phyloP scores from a whole-genome alignment of 2,888 invertebrate species.

The Mongoloraphidia duomilia region DNA sequence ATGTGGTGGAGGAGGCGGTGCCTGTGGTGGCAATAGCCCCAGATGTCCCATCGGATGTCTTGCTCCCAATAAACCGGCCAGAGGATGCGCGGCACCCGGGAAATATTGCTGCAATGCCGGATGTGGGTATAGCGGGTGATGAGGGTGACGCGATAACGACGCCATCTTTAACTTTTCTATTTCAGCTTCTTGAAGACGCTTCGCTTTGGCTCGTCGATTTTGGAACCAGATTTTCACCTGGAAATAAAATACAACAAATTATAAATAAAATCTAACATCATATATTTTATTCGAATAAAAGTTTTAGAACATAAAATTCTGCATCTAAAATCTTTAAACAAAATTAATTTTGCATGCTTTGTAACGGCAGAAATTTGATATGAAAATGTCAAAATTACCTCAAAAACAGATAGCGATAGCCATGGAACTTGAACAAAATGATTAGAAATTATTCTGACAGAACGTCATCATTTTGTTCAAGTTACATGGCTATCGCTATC shows the following conservation, averaged over 20 bases:
- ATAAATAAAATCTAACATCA: background rate
- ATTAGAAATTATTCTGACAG: too few species aligned
- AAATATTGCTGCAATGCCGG: slow-evolving; percentile 48
- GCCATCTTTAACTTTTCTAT: slow-evolving; percentile 89
- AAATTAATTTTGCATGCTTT: too few species aligned
- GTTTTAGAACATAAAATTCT: too few species aligned
- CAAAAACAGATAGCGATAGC: too few species aligned
- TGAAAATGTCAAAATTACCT: too few species aligned
- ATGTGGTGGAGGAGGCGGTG: slow-evolving; percentile 32
- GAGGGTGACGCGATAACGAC: slow-evolving; percentile 45
- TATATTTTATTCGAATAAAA: slow-evolving; percentile 5
- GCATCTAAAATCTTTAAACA: too few species aligned
- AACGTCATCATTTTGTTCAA: too few species aligned
- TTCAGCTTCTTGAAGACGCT: slow-evolving; percentile 94
- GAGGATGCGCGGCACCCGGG: slow-evolving; percentile 39
- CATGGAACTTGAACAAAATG: too few species aligned
- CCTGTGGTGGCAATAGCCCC: slow-evolving; percentile 32
- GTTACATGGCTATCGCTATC: too few species aligned
- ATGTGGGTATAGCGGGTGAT: slow-evolving; percentile 40
- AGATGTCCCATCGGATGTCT: slow-evolving; percentile 29
- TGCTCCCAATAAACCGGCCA: slow-evolving; percentile 35
- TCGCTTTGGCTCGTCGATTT: slow-evolving; percentile 91
- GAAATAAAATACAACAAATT: slow-evolving; percentile 15
- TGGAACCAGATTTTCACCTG: slow-evolving; percentile 90
- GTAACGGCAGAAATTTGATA: too few species aligned